Base-by-base conservation (phyloP, 2,888 invertebrate species). In the Quadriops clusia region DNA sequence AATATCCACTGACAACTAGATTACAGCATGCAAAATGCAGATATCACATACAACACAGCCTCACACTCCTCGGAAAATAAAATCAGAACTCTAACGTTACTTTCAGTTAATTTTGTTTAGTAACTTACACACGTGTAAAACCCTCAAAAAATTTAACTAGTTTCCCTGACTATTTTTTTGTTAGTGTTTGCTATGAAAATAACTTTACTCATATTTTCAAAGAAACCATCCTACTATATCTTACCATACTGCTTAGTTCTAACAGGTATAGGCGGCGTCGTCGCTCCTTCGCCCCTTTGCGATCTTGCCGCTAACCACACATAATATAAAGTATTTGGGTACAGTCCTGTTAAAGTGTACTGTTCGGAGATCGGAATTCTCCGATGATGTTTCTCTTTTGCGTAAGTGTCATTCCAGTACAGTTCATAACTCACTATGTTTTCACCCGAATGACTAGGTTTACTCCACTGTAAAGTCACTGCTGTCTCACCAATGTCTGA, bases 221-320 rank as follows among this genome's bases (percentile, higher is more conserved):
- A 12, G 28, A 26, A 21, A 23, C 14, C 34, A 12, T 11, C 30
- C 27, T 26, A 23, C 21, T 17, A 34, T 27, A 30, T 68, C 93
- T 84, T 85, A 95, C 95, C 90, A 72, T 91, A 94, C 78, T 90
- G 90, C 64, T 91, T 90, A 30, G 97, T 97, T 65, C 87, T 77
- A 48, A 90, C 89, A 43, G 89, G 85, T 44, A 93, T 83, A 8
- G 90, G 86, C 20, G 91, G 89, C 9, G 94, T 94, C 32, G 90
- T 87, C 17, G 93, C 93, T 9, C 95, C 95, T 61, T 91, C 94
- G 7, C 95, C 97, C 41, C 84, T 69, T 51, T 85, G 82, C 9
- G 91, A 93, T 44, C 87, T 72, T 34, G 95, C 97, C 8, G 94
- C 91, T 47, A 98, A 67, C 86, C 94, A 93, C 51, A 97, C 85